Evolutionary conservation across 2,797 vertebrate species (phyloP), one percentile per base, ranked within the genome.

Genomic region (Manis crassicaudata): DNA sequence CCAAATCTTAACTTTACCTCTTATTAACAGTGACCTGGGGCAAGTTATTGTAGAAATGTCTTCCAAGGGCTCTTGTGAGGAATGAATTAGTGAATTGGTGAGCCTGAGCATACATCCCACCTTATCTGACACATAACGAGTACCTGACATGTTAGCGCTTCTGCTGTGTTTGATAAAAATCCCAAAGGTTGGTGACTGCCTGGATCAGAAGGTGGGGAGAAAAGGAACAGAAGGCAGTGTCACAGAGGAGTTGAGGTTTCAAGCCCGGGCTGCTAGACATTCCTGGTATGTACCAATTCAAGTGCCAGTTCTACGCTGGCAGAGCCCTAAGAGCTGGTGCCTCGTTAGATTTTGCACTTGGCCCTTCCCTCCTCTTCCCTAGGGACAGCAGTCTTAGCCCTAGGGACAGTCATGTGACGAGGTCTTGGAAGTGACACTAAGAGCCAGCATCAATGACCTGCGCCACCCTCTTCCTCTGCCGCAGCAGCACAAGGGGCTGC

Each of bases 51-150:
- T 72, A 40, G 40, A 9, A 52, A 18, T 16, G 27, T 90, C 37
- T 43, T 83, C 58, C 14, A 2, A 60, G 62, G 21, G 10, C 32
- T n/a, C 6, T 14, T 50, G 3, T 56, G 27, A 96, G 11, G 58
- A 89, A 60, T n/a, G 46, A 91, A 35, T 58, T 58, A 52, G 27
- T 16, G 58, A 63, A 6, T 4, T 60, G 17, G 40, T 43, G 54
- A 92, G 56, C 8, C 3, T 27, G 43, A 70, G 2, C 0, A 0
- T 50, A 3, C 12, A 0, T 27, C 18, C 37, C 32, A 9, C 1
- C 27, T 68, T 75, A 77, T 52, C 46, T 70, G 65, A 54, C 6
- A 17, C n/a, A 29, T 1, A 58, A 43, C 37, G 37, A 67, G 67
- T 54, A 16, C 3, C 18, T 77, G 58, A 56, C 12, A 14, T 35